These are phyloP conservation scores for Girardinichthys multiradiatus DNA, from an alignment of 2,113 vertebrate genomes.

Conservation along the genomic window DNA sequence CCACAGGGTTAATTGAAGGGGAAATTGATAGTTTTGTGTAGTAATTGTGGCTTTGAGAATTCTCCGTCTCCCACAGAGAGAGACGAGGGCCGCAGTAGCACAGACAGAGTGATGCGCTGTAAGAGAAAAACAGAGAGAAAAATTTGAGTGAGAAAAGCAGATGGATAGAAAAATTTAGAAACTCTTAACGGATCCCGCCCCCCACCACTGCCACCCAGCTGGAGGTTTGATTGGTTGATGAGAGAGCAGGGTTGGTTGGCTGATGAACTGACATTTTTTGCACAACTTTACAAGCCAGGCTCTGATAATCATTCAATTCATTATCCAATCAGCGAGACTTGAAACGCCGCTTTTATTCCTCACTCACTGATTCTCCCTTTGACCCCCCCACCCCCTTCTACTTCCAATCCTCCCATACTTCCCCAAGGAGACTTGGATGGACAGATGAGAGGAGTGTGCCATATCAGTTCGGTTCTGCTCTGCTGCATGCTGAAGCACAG, in stretches of 20 bases:
- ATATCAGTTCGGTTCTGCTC: slow-evolving; percentile 77
- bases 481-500: slow-evolving; percentile 63
- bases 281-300: slow-evolving; percentile 54
- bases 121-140: slow-evolving; percentile 16
- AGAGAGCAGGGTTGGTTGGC: slow-evolving; percentile 67
- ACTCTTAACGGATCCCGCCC: background rate
- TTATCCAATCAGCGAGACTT: slow-evolving; percentile 79
- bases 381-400: slow-evolving; percentile 14
- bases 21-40: slow-evolving; percentile 80
- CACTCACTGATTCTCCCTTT: slow-evolving; percentile 52
- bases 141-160: slow-evolving; percentile 28
- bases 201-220: background rate
- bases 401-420: slow-evolving; percentile 49
- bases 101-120: slow-evolving; percentile 40
- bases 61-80: slow-evolving; percentile 66
- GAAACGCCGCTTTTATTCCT: slow-evolving; percentile 46
- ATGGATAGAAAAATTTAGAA: slow-evolving; percentile 31
- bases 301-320: slow-evolving; percentile 78
- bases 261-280: slow-evolving; percentile 55
- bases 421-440: slow-evolving; percentile 66
- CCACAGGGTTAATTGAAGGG: slow-evolving; percentile 80
- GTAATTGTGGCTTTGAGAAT: slow-evolving; percentile 80
- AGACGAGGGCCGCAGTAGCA: slow-evolving; percentile 61
- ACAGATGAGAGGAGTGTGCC: slow-evolving; percentile 71
- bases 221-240: slow-evolving; percentile 70